phyloP scores from a whole-genome alignment of 2,888 invertebrate genomes.

The Latrodectus elegans region DNA sequence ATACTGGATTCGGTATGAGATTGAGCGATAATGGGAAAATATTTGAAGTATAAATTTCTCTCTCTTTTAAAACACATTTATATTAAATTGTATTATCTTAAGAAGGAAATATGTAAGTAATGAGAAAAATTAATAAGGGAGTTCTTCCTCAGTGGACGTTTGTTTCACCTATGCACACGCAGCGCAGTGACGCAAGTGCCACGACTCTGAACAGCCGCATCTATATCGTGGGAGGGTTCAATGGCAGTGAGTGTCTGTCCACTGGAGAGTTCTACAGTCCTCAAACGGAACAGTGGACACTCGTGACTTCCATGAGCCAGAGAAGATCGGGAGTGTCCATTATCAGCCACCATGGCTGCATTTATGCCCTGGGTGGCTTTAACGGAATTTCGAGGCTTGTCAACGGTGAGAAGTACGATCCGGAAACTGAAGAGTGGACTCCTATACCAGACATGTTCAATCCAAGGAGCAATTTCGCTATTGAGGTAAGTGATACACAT shows the following conservation, averaged over 20 bases:
- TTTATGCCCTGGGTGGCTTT: constrained; percentile 88
- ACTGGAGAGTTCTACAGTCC: constrained; percentile 86
- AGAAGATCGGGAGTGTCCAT: constrained; percentile 86
- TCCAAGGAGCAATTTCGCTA: constrained; percentile 87
- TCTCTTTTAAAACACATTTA: too few relatives aligned
- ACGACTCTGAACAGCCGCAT: constrained; percentile 80
- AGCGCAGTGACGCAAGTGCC: constrained; percentile 86
- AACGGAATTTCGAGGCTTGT: constrained; percentile 81
- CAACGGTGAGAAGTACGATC: constrained; percentile 72
- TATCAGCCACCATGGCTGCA: constrained; percentile 80
- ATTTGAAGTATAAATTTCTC: too few relatives aligned
- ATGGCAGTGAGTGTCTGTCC: constrained; percentile 84
- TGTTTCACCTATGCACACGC: constrained; percentile 78
- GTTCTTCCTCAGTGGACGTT: constrained; percentile 73
- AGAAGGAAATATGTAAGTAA: too few relatives aligned
- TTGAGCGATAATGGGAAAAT: too few relatives aligned
- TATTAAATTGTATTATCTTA: too few relatives aligned
- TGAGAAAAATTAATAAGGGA: too few relatives aligned
- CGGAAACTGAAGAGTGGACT: constrained; percentile 79
- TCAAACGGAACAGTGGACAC: constrained; percentile 82
- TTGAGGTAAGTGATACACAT: constrained; percentile 76
- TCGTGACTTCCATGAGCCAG: constrained; percentile 79
- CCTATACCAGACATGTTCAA: constrained; percentile 84
- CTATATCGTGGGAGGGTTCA: constrained; percentile 87
- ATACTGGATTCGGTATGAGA: too few relatives aligned